Evolutionary conservation across 2,888 invertebrate species (phyloP), one percentile per base, ranked within the genome.

Genomic region (Torymus tubicola): DNA sequence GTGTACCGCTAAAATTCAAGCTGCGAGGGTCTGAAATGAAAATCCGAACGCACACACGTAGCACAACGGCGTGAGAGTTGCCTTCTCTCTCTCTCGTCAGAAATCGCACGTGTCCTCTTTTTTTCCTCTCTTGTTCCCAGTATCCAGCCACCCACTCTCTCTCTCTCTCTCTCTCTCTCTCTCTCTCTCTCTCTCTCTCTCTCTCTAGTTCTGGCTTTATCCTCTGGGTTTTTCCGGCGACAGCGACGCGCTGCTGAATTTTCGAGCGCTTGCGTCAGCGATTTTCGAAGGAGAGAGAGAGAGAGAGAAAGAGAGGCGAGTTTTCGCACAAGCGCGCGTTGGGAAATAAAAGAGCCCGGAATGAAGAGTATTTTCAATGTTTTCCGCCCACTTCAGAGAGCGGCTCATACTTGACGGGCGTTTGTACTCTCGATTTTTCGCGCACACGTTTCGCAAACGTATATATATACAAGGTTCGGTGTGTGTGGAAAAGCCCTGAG

Each of bases 291-390:
- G 68, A 61, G 72, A 67, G 65, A n/a, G n/a, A n/a, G n/a, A n/a
- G n/a, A n/a, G n/a, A n/a, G n/a, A n/a, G n/a, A n/a, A n/a, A n/a
- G 2, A 31, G 31, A 31, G 31, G 31, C 31, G 31, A 31, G 31
- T 31, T 31, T 21, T n/a, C n/a, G n/a, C n/a, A n/a, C n/a, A n/a
- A n/a, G 72, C 53, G 71, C 76, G 72, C 80, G 70, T 18, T 72
- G 80, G 67, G 63, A 80, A 80, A 80, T 80, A n/a, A 76, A 80
- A 80, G 75, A 80, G 70, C 67, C 24, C 61, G 71, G 75, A 80
- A 80, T 80, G 69, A 74, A 76, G 76, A 76, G 80, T 61, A 76
- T 76, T 72, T 72, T 80, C 76, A 75, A 71, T 80, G 71, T 76
- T 80, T 78, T 67, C 50, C 58, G 57, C 57, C 64, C 55, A 14